Evolutionary conservation across 2,113 vertebrate species (phyloP).

Genomic region (Cyphomyrus discorhynchus): DNA sequence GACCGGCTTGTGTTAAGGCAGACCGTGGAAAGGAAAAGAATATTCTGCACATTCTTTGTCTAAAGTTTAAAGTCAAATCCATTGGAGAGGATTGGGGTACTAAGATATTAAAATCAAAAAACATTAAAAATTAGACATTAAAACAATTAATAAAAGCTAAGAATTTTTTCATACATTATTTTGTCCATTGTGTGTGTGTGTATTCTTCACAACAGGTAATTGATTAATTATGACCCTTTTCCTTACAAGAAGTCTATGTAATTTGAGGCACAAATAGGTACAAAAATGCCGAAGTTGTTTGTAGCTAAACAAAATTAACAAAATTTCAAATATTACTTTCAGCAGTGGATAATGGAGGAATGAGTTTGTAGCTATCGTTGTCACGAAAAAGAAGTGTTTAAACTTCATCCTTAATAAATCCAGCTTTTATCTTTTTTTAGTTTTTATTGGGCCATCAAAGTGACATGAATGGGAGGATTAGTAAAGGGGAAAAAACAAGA

Average conservation of each 20-base stretch:
- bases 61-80: neutral
- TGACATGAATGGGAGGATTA: conserved; percentile 7
- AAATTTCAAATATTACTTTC: conserved; percentile 66
- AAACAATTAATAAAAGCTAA: neutral
- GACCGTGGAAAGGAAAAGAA: conserved; percentile 77
- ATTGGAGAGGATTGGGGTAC: neutral
- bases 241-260: neutral
- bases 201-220: neutral
- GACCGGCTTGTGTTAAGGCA: conserved; percentile 97
- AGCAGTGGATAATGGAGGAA: neutral
- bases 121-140: neutral
- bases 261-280: neutral
- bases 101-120: neutral
- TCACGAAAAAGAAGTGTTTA: neutral
- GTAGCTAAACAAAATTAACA: neutral
- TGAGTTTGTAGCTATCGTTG: neutral
- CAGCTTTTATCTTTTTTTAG: neutral
- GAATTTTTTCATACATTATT: neutral
- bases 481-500: neutral
- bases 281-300: neutral
- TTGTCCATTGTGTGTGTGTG: neutral
- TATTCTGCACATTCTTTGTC: neutral
- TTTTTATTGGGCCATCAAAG: neutral
- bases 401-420: neutral
- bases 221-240: neutral